phyloP scores from a whole-genome alignment of 2,113 vertebrate genomes.

The Limanda limanda region DNA sequence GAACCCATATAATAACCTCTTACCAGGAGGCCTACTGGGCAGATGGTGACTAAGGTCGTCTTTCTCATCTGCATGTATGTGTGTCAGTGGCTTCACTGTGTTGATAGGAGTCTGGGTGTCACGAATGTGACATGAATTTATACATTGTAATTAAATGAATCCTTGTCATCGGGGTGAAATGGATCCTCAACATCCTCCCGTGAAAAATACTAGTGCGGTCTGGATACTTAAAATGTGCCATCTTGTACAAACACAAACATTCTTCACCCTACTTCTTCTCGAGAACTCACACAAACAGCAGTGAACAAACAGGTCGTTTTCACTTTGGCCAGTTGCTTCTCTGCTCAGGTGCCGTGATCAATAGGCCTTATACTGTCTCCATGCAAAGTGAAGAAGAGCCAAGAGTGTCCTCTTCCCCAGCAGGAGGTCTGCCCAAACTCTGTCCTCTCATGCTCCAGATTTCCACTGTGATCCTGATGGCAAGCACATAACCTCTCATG shows the following conservation, averaged over 20 bases:
- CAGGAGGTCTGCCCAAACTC: neutral
- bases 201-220: neutral
- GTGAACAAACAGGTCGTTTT: no score
- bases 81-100: constrained; percentile 26
- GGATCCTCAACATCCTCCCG: neutral
- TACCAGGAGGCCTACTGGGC: constrained; percentile 26
- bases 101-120: neutral
- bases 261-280: no score
- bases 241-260: no score
- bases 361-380: neutral
- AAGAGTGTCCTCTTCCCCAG: no score
- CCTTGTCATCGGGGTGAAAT: neutral
- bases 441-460: neutral
- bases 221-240: neutral
- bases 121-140: constrained; percentile 15
- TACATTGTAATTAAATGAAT: neutral
- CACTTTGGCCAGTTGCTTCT: neutral
- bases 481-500: neutral
- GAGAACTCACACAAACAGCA: no score
- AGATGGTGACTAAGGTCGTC: constrained; percentile 57
- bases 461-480: neutral
- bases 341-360: neutral
- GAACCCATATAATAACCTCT: constrained; percentile 19
- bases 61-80: constrained; percentile 26
- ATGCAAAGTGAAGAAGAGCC: neutral